phyloP scores from a whole-genome alignment of 2,888 invertebrate genomes.

The Drosophila borborema region DNA sequence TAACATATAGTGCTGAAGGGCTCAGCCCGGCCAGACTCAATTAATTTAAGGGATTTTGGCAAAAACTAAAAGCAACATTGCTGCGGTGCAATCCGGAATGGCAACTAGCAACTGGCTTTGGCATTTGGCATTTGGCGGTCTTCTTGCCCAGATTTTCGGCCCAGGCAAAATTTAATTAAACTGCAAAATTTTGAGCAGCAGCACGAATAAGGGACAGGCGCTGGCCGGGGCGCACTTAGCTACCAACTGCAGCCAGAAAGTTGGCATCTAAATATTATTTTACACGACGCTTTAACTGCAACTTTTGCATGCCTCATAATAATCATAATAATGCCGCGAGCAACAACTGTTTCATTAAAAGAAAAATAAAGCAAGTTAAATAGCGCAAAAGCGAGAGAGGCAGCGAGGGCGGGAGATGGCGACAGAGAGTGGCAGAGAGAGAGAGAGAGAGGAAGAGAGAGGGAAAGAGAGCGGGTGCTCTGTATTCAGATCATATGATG shows the following conservation, averaged over 20 bases:
- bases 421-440: neutral
- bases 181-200: constrained; percentile 43
- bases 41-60: constrained; percentile 71
- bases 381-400: constrained; percentile 10
- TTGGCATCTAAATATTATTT: constrained; percentile 78
- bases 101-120: constrained; percentile 35
- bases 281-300: constrained; percentile 80
- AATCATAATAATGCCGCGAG: constrained; percentile 78
- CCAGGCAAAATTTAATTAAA: constrained; percentile 72
- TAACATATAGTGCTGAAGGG: neutral
- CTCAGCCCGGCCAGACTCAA: constrained; percentile 57
- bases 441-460: neutral
- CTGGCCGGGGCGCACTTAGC: neutral
- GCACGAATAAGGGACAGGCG: neutral
- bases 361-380: constrained; percentile 66
- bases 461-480: neutral
- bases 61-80: constrained; percentile 53
- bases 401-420: neutral
- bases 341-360: constrained; percentile 79
- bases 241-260: constrained; percentile 37
- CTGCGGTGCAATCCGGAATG: constrained; percentile 49
- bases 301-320: constrained; percentile 80
- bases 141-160: constrained; percentile 66
- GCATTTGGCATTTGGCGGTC: constrained; percentile 68
- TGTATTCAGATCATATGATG: constrained; percentile 34